Evolutionary conservation across 2,797 vertebrate genomes (phyloP), one percentile per base, ranked within the genome.

Genomic region (Cossypha polioptera): DNA sequence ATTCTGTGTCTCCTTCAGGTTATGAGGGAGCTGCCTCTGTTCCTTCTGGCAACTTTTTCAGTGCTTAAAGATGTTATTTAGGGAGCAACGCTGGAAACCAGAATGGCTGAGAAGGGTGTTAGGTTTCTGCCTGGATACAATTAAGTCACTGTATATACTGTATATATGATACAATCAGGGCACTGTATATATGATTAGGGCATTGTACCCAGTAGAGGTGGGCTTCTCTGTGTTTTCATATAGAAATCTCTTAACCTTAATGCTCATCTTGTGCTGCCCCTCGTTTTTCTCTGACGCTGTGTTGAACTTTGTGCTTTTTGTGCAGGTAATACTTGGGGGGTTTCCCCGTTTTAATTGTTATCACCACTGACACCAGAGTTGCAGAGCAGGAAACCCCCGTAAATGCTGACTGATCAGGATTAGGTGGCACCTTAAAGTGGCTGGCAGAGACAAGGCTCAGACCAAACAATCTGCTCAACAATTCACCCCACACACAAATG

Each of bases 291-390:
- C 62, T 65, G 75, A 55, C 0, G 0, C 3, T 57, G 16, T 35
- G 20, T 78, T 78, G 75, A 61, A 45, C 17, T 53, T 57, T 5
- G 10, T 68, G 67, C 12, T 38, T 82, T 78, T 43, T 54, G 31
- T 33, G n/a, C 19, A 47, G 22, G n/a, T 61, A 25, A 66, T 29
- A 54, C 15, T 53, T 38, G 50, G 4, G 1, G 0, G 0, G 31
- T 65, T 7, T 1, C 19, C 54, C 38, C 4, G 2, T 80, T 67
- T 77, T 25, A 48, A 15, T 48, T 58, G 11, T 43, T 79, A 17
- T 51, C 25, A 28, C 17, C 45, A 53, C 48, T 71, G 71, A 62
- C 54, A 72, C 3, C 16, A 45, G 31, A 43, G 24, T 1, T 83
- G n/a, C 21, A 43, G 54, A 79, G 35, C 72, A 85, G 57, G 63